Base-by-base conservation (phyloP, 2,888 invertebrate species). In the Patella ulyssiponensis region DNA sequence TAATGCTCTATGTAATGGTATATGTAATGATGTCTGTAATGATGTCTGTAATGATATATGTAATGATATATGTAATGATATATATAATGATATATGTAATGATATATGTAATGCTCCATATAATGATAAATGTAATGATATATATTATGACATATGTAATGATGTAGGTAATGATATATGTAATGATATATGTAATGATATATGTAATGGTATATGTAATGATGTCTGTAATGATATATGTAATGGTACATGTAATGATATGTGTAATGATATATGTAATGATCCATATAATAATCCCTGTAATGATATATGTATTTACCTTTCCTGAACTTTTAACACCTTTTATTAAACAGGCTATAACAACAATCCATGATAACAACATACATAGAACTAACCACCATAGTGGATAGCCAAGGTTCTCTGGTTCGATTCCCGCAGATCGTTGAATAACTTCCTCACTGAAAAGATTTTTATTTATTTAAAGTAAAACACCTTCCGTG, bases 251-350 rank as follows among this genome's bases (percentile, higher is more conserved):
- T 20, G 15, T 20, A 64, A n/a, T 27, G 11, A 33, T 15, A 71
- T 71, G 23, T 33, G 15, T 52, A 73, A 15, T 20, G 9, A 17
- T 51, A 51, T 17, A 51, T 54, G 71, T 71, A 71, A 27, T 20
- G 27, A 27, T 73, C 58, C 9, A 51, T 54, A 7, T 71, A 71
- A 27, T 20, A 4, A 27, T 73, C 58, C 9, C 5, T 56, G 53
- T 53, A 73, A 52, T 15, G 9, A 51, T 3, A 33, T 33, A 33
- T 4, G 4, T 52, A 73, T 81, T 73, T 78, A 88, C 88, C 84
- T 89, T 88, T 71, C 89, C 89, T 1, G 89, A 89, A 3, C 87
- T 86, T 77, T 88, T 89, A 27, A 89, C 85, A 9, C 88, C 89
- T 75, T 87, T 89, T 71, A 88, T 86, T 53, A 89, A 84, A 82